Conservation (phyloP, 2,888 invertebrate species). For the Spisula subtruncata region DNA sequence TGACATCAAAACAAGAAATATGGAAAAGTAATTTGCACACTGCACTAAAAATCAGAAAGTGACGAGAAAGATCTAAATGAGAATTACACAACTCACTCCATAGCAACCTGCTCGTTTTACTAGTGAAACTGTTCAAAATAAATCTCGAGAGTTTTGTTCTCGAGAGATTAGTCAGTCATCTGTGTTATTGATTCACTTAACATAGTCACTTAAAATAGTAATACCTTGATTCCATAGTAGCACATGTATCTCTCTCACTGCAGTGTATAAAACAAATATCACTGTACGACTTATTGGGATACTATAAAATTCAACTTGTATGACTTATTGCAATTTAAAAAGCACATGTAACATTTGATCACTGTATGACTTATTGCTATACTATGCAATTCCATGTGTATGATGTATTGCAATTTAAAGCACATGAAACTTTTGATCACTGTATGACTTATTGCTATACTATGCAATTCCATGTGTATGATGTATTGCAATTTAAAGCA, state of each 20-base stretch:
- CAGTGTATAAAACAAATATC: neutral
- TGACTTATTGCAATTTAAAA: too few relatives aligned
- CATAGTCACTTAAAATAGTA: neutral
- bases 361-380: too few relatives aligned
- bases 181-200: slow-evolving; percentile 20
- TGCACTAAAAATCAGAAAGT: neutral
- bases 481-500: too few relatives aligned
- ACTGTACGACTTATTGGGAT: neutral
- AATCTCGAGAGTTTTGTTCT: neutral
- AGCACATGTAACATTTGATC: too few relatives aligned
- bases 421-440: too few relatives aligned
- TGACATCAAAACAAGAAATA: neutral
- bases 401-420: too few relatives aligned
- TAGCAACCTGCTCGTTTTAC: neutral
- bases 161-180: neutral
- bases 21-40: neutral
- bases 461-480: too few relatives aligned
- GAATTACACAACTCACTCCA: neutral
- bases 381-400: too few relatives aligned
- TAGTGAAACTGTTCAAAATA: neutral
- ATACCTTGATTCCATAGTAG: neutral
- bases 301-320: too few relatives aligned
- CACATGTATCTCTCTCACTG: neutral
- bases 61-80: neutral
- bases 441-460: too few relatives aligned